A percentile compares a stretch with the other conserved stretches of the same genome.
phyloP scores from a whole-genome alignment of 2,113 vertebrate genomes.

The Acrocephalus arundinaceus region DNA sequence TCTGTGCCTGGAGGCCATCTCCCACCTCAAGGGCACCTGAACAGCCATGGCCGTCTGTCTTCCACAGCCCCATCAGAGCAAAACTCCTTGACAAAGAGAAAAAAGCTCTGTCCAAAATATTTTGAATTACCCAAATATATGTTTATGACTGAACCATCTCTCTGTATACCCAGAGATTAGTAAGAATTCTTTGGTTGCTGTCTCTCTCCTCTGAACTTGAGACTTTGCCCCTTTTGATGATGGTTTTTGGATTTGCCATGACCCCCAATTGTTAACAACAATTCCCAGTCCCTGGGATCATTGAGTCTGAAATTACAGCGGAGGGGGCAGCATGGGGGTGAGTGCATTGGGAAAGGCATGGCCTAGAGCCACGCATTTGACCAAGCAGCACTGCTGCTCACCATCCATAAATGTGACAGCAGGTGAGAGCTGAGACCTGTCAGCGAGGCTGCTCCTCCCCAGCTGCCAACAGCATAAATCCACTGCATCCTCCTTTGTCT shows the following conservation, averaged over 20 bases:
- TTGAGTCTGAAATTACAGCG: neutral
- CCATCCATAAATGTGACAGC: neutral
- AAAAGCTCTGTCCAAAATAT: neutral
- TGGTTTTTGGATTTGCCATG: neutral
- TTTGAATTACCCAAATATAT: neutral
- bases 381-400: neutral
- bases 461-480: neutral
- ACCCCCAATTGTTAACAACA: neutral
- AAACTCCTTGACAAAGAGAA: neutral
- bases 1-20: neutral
- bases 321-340: fast-evolving
- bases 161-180: neutral
- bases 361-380: fast-evolving
- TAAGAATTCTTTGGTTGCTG: neutral
- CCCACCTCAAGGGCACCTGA: fast-evolving
- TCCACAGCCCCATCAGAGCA: neutral
- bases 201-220: neutral
- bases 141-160: neutral
- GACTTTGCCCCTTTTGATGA: neutral
- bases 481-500: neutral
- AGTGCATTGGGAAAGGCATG: neutral
- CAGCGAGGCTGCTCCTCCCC: fast-evolving
- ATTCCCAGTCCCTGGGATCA: fast-evolving
- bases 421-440: neutral
- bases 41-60: neutral